These are phyloP conservation scores for Cirrhinus molitorella DNA, from an alignment of 2,797 vertebrate species.

Conservation along the genomic window DNA sequence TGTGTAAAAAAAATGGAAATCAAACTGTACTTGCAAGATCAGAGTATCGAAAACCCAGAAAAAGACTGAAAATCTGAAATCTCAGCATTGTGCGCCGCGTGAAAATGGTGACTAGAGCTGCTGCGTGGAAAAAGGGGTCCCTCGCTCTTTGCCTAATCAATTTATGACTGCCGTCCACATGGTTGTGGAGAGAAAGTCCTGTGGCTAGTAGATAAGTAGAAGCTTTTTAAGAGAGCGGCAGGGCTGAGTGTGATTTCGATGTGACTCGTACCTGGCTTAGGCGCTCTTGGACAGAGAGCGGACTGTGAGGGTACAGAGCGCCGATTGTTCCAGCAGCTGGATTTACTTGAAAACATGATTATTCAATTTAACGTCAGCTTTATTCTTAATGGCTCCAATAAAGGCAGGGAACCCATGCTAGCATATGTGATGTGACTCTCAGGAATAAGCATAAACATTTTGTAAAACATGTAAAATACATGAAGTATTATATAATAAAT, in stretches of 20 bases:
- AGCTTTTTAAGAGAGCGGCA: slow-evolving; percentile 77
- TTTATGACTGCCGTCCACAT: slow-evolving; percentile 75
- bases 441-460: slow-evolving; percentile 13
- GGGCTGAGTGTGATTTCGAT: slow-evolving; percentile 74
- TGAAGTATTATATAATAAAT: not conserved
- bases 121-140: slow-evolving; percentile 67
- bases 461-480: no score
- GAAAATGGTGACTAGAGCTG: slow-evolving; percentile 68
- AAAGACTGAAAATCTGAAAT: slow-evolving; percentile 54
- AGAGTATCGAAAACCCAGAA: slow-evolving; percentile 51
- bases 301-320: slow-evolving; percentile 67
- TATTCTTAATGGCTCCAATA: slow-evolving; percentile 65
- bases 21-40: slow-evolving; percentile 71
- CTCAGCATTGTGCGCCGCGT: slow-evolving; percentile 68
- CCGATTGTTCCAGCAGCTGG: slow-evolving; percentile 69
- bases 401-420: slow-evolving; percentile 51
- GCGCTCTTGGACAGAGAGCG: slow-evolving; percentile 53
- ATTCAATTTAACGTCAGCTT: slow-evolving; percentile 69
- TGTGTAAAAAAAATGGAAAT: slow-evolving; percentile 70
- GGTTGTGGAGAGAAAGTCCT: slow-evolving; percentile 76
- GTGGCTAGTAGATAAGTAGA: slow-evolving; percentile 80
- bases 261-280: slow-evolving; percentile 76
- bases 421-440: slow-evolving; percentile 46
- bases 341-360: slow-evolving; percentile 72
- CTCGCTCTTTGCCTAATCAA: slow-evolving; percentile 76